Evolutionary conservation across 2,888 invertebrate species (phyloP).

Genomic region (Caenorhabditis macrosperma): DNA sequence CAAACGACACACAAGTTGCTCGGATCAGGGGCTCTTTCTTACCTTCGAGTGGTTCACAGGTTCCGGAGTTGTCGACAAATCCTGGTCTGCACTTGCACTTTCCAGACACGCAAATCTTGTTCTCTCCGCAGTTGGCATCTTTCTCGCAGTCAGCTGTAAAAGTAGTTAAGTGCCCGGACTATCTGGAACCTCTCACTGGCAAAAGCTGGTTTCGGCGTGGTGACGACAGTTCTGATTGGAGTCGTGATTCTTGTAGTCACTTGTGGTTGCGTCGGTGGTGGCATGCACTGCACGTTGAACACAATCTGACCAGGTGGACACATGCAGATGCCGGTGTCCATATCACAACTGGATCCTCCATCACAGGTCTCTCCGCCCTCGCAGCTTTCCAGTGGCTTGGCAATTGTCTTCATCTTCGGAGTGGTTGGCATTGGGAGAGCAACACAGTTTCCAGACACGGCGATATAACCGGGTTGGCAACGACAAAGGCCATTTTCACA

Average conservation of each 20-base stretch:
- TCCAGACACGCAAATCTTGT: slow-evolving; percentile 71
- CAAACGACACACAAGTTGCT: slow-evolving; percentile 45
- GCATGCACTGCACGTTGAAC: slow-evolving; percentile 66
- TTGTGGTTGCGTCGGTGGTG: slow-evolving; percentile 62
- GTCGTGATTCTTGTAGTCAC: slow-evolving; percentile 35
- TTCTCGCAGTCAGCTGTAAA: slow-evolving; percentile 66
- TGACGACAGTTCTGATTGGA: slow-evolving; percentile 25
- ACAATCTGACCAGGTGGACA: slow-evolving; percentile 72
- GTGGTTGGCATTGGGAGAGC: slow-evolving; percentile 66
- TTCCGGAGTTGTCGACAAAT: slow-evolving; percentile 70
- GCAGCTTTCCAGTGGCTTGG: slow-evolving; percentile 77
- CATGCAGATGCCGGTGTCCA: slow-evolving; percentile 71
- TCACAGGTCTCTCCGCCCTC: slow-evolving; percentile 76
- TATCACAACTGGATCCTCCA: slow-evolving; percentile 76
- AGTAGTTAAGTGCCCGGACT: background rate
- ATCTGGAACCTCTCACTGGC: slow-evolving; percentile 9
- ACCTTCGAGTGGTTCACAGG: slow-evolving; percentile 73
- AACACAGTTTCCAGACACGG: slow-evolving; percentile 68
- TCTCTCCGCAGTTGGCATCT: slow-evolving; percentile 68
- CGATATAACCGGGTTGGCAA: slow-evolving; percentile 66
- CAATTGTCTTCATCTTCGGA: slow-evolving; percentile 58
- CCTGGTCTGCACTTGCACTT: slow-evolving; percentile 74
- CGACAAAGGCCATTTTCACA: slow-evolving; percentile 69
- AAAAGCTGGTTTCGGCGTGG: slow-evolving; percentile 36
- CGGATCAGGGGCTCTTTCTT: slow-evolving; percentile 27